Percentiles rank a stretch among this genome's conserved stretches.
phyloP scores from a whole-genome alignment of 2,797 vertebrate species.

The Clamator glandarius region DNA sequence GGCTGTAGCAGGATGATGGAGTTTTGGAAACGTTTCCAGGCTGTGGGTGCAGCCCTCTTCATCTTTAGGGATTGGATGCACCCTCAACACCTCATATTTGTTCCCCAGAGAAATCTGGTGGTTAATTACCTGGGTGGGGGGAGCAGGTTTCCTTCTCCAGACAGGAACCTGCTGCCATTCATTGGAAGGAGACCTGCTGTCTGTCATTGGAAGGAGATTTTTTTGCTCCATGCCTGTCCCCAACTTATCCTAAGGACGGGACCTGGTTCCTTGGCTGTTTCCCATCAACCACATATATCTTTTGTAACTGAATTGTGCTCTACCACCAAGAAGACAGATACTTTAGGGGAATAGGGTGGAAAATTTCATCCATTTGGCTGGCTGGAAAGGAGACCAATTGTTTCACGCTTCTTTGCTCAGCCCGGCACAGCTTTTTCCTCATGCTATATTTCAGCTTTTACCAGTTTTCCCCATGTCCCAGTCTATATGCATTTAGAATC shows the following conservation, averaged over 20 bases:
- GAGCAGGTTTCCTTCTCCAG: no score
- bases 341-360: not conserved
- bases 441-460: not conserved
- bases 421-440: not conserved
- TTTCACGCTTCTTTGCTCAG: not conserved
- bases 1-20: no score
- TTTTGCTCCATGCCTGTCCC: not conserved
- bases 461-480: not conserved
- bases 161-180: no score
- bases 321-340: not conserved
- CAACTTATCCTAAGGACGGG: rapidly evolving
- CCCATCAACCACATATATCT: not conserved
- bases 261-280: not conserved
- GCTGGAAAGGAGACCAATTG: not conserved
- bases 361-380: not conserved
- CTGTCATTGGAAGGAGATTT: not conserved
- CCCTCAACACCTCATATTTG: no score
- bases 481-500: not conserved
- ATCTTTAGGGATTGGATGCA: no score
- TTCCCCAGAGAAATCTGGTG: no score
- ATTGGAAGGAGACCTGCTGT: no score
- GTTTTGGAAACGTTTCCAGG: no score
- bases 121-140: no score
- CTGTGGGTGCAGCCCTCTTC: no score
- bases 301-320: not conserved